These are phyloP conservation scores for Drosophila kuntzei DNA, from an alignment of 2,888 invertebrate species.

Conservation along the genomic window DNA sequence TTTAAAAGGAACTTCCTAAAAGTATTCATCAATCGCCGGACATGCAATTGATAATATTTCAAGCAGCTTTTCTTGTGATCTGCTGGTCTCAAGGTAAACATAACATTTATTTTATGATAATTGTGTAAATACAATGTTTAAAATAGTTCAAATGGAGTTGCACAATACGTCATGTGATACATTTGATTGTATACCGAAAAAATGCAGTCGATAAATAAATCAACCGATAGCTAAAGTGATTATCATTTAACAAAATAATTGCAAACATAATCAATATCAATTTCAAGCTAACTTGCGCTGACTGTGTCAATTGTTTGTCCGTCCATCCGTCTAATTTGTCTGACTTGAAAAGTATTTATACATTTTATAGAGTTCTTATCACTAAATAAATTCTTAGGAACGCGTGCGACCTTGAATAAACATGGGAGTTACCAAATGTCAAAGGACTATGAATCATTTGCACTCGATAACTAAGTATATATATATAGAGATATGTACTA, in stretches of 20 bases:
- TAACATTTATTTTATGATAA: neutral
- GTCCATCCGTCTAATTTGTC: constrained; percentile 2
- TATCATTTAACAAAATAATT: constrained; percentile 31
- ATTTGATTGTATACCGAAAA: constrained; percentile 46
- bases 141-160: neutral
- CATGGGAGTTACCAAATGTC: constrained; percentile 38
- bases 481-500: neutral
- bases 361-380: constrained; percentile 40
- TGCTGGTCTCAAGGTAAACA: constrained; percentile 67
- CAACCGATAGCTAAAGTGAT: constrained; percentile 43
- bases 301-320: constrained; percentile 26
- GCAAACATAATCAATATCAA: constrained; percentile 54
- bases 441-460: constrained; percentile 44
- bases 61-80: constrained; percentile 53
- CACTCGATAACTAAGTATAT: constrained; percentile 2
- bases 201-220: constrained; percentile 50
- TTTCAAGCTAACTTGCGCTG: constrained; percentile 50
- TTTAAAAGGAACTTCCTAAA: constrained; percentile 7
- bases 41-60: constrained; percentile 47
- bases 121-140: no score
- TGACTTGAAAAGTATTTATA: constrained; percentile 9
- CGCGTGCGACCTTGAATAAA: constrained; percentile 40
- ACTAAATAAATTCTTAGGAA: constrained; percentile 11
- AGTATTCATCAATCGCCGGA: neutral
- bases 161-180: constrained; percentile 57